A percentile compares a stretch with the other conserved stretches of the same genome.
These are phyloP conservation scores for Neopelma chrysocephalum DNA, from an alignment of 2,797 vertebrate genomes.

Conservation along the genomic window DNA sequence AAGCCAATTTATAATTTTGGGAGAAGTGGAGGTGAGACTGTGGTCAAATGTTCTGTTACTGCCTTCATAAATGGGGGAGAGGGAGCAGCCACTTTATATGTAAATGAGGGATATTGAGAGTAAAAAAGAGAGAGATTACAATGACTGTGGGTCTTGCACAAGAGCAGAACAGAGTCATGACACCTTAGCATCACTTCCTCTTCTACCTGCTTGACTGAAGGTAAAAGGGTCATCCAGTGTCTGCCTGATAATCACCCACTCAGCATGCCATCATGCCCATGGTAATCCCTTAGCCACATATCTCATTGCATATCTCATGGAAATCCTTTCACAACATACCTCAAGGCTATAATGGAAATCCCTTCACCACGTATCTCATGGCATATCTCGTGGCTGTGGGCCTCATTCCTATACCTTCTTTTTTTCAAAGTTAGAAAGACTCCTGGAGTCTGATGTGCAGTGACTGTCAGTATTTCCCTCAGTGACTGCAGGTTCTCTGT, in stretches of 20 bases:
- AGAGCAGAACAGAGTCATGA: background rate
- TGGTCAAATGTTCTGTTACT: background rate
- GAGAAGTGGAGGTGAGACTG: background rate
- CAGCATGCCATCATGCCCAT: background rate
- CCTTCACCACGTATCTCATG: background rate
- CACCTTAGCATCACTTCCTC: background rate
- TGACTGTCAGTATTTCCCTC: background rate
- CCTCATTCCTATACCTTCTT: background rate
- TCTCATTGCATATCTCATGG: too few species aligned
- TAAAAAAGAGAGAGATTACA: background rate
- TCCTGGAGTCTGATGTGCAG: background rate
- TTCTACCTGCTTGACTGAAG: background rate
- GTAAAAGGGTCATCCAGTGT: background rate
- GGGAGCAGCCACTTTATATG: background rate
- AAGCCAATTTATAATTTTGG: background rate
- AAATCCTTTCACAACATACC: background rate
- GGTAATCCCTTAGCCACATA: background rate
- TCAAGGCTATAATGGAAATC: background rate
- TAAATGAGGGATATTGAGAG: background rate
- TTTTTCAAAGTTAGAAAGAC: background rate
- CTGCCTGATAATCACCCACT: background rate
- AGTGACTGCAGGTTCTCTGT: accelerated
- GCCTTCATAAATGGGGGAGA: background rate
- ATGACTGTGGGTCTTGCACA: background rate
- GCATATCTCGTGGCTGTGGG: background rate